These are phyloP conservation scores for Rhamphomyia laevipes DNA, from an alignment of 2,888 invertebrate genomes.

Conservation along the genomic window DNA sequence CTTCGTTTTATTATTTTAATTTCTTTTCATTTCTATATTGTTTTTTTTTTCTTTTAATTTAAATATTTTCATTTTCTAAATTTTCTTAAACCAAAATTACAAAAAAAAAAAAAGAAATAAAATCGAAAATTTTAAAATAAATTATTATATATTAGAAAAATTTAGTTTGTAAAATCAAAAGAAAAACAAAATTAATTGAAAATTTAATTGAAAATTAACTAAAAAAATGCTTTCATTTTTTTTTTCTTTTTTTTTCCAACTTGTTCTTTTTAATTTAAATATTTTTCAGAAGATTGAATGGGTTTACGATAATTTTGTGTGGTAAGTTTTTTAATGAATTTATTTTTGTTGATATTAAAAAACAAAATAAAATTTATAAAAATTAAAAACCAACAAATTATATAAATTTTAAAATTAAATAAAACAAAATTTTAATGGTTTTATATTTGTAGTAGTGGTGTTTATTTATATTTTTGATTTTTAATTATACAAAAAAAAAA, in stretches of 20 bases:
- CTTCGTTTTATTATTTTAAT: background rate
- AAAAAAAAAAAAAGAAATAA: background rate
- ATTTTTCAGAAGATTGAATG: conserved; percentile 40
- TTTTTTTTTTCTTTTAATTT: conserved; percentile 16
- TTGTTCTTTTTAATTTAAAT: conserved; percentile 22
- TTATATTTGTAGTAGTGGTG: no score
- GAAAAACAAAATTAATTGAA: conserved; percentile 12
- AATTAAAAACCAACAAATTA: conserved; percentile 10
- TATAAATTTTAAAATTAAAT: no score
- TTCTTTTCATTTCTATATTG: background rate
- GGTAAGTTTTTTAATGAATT: conserved; percentile 33
- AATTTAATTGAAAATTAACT: conserved; percentile 11
- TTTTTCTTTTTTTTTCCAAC: conserved; percentile 1
- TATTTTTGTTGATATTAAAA: conserved; percentile 4
- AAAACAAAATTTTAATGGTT: no score
- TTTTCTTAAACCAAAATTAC: conserved; percentile 17
- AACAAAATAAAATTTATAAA: conserved; percentile 17
- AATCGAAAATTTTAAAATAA: no score
- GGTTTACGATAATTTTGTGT: conserved; percentile 38
- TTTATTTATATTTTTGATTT: no score
- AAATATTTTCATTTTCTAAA: conserved; percentile 16
- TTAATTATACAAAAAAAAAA: background rate
- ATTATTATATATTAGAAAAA: no score
- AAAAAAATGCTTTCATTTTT: no score
- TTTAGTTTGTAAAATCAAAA: conserved; percentile 1